Base-by-base conservation (phyloP, 2,113 vertebrate species). In the Trachemys scripta region DNA sequence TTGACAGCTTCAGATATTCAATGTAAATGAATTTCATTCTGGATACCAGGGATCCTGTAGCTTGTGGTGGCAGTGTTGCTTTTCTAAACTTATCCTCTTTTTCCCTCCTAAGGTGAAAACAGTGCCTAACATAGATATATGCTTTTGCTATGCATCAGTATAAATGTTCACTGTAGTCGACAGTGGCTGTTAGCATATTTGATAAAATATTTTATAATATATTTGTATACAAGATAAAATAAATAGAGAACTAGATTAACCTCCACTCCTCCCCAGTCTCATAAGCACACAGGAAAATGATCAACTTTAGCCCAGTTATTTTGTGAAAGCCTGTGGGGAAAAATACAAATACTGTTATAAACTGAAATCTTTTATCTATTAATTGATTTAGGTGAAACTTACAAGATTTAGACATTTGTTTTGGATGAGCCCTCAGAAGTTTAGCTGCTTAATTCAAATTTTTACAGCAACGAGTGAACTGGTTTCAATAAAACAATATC, bases 21-120 rank as follows among this genome's bases (percentile, higher is more conserved):
- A 87, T 88, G 91, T 94, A 96, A 97, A 97, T 97, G 69, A 97
- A 95, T 97, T 98, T 97, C 94, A 88, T 85, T 95, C 84, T 90
- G 96, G 87, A 97, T 95, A 96, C 80, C 81, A 90, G 94, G 62
- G 94, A 94, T 78, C 59, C 62, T 89, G 91, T 88, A 82, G 88
- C 87, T 94, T 97, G 86, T 17, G 22, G 85, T 95, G 91, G 88
- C 96, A 98, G 88, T 90, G 83, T 90, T 97, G 90, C 88, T 97
- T 98, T 94, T 95, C 91, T 92, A 92, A 97, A 95, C n/a, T 20
- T 86, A 82, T 19, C 90, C 89, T 95, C 96, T 90, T 83, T 97
- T 94, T 92, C 31, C 90, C 89, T 97, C 65, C 14, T 84, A 42
- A 89, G 94, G 91, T 97, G 85, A 95, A 96, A 95, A 96, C 35